Base-by-base conservation (phyloP, 2,888 invertebrate genomes). In the Hypomecis atomaria region DNA sequence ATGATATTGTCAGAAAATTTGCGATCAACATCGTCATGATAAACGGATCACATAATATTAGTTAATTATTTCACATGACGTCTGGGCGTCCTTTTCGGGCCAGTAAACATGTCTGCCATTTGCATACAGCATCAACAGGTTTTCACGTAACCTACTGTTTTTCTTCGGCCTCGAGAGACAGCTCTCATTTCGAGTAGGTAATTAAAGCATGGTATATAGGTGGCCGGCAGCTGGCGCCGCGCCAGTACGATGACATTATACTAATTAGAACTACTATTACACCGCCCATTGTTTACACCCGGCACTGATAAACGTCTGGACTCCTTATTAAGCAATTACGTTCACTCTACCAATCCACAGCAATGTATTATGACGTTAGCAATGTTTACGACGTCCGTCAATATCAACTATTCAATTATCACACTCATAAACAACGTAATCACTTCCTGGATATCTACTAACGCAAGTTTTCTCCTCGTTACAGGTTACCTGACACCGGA, bases 401-500 rank as follows among this genome's bases (percentile, higher is more conserved):
- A 36, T 42, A 50, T 6, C 33, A 37, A 62, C 5, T 40, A 42
- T 40, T 50, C 0, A 37, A 58, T 53, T 13, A 53, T 48, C 38
- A 34, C 38, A 9, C 38, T 8, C 6, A 36, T 63, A 55, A 42
- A 43, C 8, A 23, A 0, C 36, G 34, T 53, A 23, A 59, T 55
- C 8, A 40, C 7, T 63, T 54, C 45, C 44, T 53, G 11, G n/a
- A 43, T 11, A 36, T 40, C 52, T 10, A 45, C 8, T 70, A 62
- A 70, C 50, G 40, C 57, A 44, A 34, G 36, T 8, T 63, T 73
- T 71, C 72, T 65, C 59, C 23, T 77, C 73, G 66, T 91, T 93
- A 40, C 91, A 95, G 95, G 84, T 94, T 95, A 87, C 94, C 94
- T 82, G 94, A 95, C 87, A 94, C 94, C 50, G 94, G 93, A 55